Evolutionary conservation across 2,888 invertebrate species (phyloP), one percentile per base, ranked within the genome.

Genomic region (Drosophila recens): DNA sequence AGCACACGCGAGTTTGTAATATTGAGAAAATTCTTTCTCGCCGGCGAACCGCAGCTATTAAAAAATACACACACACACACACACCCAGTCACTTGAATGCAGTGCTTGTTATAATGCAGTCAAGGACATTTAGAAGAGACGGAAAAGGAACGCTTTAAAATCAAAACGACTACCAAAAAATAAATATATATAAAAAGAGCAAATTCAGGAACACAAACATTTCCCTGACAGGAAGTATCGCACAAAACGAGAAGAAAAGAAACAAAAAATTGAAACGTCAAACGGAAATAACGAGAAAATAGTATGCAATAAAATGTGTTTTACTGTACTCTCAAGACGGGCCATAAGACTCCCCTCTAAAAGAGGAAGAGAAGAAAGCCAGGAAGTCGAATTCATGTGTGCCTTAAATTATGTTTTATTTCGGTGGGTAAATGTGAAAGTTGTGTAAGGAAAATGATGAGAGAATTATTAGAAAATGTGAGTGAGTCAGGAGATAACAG

Each of bases 281-380:
- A 87, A 67, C 81, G 80, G 87, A 89, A 84, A 74, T 87, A 72
- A 73, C 73, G 72, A 67, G 72, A 89, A 89, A 84, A 87, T 87
- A 83, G 72, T 77, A 54, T 86, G 81, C 69, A 87, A 84, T 84
- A 84, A 87, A 89, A 83, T 69, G 56, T 67, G 51, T 56, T 82
- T 67, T 79, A 69, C 43, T 66, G 53, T 67, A 52, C 46, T 9
- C 30, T 34, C 42, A 49, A 45, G 17, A 46, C 34, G 45, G 51
- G 34, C n/a, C 43, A 46, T n/a, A 13, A n/a, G 13, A 36, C 13
- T 9, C 46, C 1, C 58, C 56, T 56, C 23, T 30, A 43, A 62
- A 43, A 54, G 23, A 5, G 4, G n/a, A 48, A 40, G 62, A 42
- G 36, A 51, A 30, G 34, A 23, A 36, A 17, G 13, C 36, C 46